Percentiles rank a stretch among this genome's conserved stretches.
phyloP scores from a whole-genome alignment of 2,888 invertebrate species.

The Napeogenes inachia region DNA sequence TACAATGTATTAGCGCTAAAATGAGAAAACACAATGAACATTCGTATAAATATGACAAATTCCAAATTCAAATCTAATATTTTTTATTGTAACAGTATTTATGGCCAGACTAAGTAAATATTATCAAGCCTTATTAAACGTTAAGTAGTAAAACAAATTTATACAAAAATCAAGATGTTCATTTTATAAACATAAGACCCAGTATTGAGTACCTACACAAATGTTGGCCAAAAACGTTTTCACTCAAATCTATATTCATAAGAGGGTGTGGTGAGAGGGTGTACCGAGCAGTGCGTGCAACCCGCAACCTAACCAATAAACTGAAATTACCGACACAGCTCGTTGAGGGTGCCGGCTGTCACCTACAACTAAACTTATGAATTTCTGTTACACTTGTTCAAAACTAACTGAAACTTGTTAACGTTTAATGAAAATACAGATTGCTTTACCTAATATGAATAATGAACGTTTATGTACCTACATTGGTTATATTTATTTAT shows the following conservation, averaged over 20 bases:
- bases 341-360: constrained; percentile 24
- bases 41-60: too few species aligned
- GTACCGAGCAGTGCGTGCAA: constrained; percentile 14
- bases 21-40: too few species aligned
- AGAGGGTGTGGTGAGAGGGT: constrained; percentile 10
- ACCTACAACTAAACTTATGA: constrained; percentile 25
- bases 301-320: constrained; percentile 25
- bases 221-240: constrained; percentile 18
- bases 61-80: too few species aligned
- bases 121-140: too few species aligned
- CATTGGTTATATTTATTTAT: too few species aligned
- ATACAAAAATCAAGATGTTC: too few species aligned
- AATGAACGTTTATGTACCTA: background rate
- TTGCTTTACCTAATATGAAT: background rate
- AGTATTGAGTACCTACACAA: constrained; percentile 2
- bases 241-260: constrained; percentile 20
- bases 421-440: constrained; percentile 16
- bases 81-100: too few species aligned
- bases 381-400: constrained; percentile 18
- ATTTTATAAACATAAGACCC: background rate
- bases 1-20: too few species aligned
- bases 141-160: too few species aligned
- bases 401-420: constrained; percentile 17
- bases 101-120: too few species aligned
- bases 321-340: constrained; percentile 26